Base-by-base conservation (phyloP, 2,888 invertebrate genomes). In the Cecidostiba fungosa region DNA sequence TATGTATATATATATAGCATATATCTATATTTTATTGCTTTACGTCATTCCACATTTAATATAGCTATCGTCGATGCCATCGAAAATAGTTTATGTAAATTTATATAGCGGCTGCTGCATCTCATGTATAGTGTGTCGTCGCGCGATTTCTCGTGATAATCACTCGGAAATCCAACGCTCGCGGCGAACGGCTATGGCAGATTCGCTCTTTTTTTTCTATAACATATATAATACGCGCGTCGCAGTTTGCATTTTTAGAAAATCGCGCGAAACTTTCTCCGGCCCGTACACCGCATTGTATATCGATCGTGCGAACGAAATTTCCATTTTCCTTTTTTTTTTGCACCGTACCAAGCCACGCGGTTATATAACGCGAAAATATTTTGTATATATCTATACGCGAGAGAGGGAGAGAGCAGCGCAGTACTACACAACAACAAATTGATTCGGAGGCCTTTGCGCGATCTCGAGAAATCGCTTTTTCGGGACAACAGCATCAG, bases 1-100 rank as follows among this genome's bases (percentile, higher is more conserved):
- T n/a, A n/a, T n/a, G n/a, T n/a, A n/a, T n/a, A n/a, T n/a, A n/a
- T n/a, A n/a, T n/a, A n/a, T n/a, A n/a, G n/a, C n/a, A n/a, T n/a
- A 50, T 59, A 59, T n/a, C 76, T 81, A 66, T 85, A 77, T 77
- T 86, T 86, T 86, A 86, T 86, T 82, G 84, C 86, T 85, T 82
- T 85, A 85, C 86, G 84, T 86, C 84, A 86, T 82, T 78, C 66
- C 59, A 73, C 66, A 76, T 80, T 79, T 86, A 84, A 83, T 86
- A 83, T 62, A 80, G 77, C 86, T 83, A 86, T 86, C 81, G 80
- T n/a, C 77, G 77, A 81, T 81, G 73, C 80, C 80, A 86, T 80
- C 83, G 72, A 86, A 80, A 86, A 83, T 77, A 62, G 70, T 81
- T 77, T 84, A 84, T 81, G 77, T n/a, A 84, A 86, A 86, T 86